phyloP scores from a whole-genome alignment of 2,113 vertebrate species.

The Marmota monax region DNA sequence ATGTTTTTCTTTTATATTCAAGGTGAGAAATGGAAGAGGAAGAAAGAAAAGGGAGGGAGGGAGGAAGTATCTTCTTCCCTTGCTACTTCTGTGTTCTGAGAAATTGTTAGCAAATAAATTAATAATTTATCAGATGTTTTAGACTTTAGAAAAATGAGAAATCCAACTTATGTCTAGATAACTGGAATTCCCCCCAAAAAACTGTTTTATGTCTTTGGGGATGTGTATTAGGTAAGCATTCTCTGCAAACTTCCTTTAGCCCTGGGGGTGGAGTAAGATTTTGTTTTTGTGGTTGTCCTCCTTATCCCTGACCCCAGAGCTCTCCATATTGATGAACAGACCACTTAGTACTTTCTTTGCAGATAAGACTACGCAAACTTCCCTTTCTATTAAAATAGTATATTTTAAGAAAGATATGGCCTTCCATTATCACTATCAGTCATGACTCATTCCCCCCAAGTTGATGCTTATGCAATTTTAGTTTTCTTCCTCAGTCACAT shows the following conservation, averaged over 20 bases:
- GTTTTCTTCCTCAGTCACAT: background rate
- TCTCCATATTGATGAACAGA: background rate
- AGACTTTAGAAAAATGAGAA: slow-evolving; percentile 50
- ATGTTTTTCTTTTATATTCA: background rate
- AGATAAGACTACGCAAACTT: background rate
- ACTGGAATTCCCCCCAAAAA: slow-evolving; percentile 27
- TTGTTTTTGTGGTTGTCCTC: background rate
- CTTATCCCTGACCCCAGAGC: background rate
- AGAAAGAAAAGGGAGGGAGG: background rate
- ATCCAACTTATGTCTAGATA: background rate
- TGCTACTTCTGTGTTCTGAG: background rate
- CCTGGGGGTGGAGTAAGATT: fast-evolving
- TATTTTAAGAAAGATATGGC: background rate
- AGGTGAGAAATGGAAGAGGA: background rate
- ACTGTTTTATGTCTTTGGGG: background rate
- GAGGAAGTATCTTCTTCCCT: background rate
- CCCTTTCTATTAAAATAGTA: background rate
- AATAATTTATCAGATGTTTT: background rate
- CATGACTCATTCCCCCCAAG: background rate
- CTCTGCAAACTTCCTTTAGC: background rate
- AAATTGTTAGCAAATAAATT: slow-evolving; percentile 7
- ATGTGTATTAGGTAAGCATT: background rate
- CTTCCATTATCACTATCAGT: background rate
- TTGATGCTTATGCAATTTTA: background rate
- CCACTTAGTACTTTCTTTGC: background rate